Percentiles rank a stretch among this genome's conserved stretches.
These are phyloP conservation scores for Drosophila fungiperda DNA, from an alignment of 2,888 invertebrate genomes.

Conservation along the genomic window DNA sequence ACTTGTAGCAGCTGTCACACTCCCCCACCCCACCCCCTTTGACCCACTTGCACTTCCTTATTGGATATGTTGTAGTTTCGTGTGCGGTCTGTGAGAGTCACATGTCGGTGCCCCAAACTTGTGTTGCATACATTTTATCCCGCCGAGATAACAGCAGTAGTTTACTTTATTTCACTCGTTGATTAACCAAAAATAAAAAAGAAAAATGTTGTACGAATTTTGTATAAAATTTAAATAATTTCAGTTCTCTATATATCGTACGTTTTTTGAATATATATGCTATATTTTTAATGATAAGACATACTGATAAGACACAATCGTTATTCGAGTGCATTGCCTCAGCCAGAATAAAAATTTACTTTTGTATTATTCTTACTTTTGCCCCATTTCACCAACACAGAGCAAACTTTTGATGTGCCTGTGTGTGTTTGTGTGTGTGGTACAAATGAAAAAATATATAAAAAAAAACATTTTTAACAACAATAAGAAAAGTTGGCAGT, in stretches of 20 bases:
- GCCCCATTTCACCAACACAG: slow-evolving; percentile 65
- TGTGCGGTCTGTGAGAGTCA: slow-evolving; percentile 12
- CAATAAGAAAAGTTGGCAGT: slow-evolving; percentile 75
- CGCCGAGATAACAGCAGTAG: not conserved
- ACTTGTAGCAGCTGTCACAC: slow-evolving; percentile 36
- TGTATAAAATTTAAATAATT: not conserved
- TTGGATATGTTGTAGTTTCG: slow-evolving; percentile 27
- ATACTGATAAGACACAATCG: not conserved
- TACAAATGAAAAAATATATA: slow-evolving; percentile 9
- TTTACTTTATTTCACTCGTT: too few relatives aligned
- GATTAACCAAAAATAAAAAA: not conserved
- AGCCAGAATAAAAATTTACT: slow-evolving; percentile 39
- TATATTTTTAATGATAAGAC: slow-evolving; percentile 9
- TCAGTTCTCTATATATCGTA: not conserved
- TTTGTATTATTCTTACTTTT: slow-evolving; percentile 61
- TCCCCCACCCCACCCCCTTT: not conserved
- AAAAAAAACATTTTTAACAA: slow-evolving; percentile 64
- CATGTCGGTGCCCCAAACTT: slow-evolving; percentile 6
- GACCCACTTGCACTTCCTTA: slow-evolving; percentile 7
- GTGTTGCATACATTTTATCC: not conserved
- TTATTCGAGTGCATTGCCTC: not conserved
- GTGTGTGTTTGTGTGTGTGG: slow-evolving; percentile 18
- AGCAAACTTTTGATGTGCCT: slow-evolving; percentile 36
- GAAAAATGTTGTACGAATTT: not conserved
- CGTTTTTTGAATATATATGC: not conserved